These are phyloP conservation scores for Listronotus bonariensis DNA, from an alignment of 1,140 invertebrate species.

Conservation along the genomic window DNA sequence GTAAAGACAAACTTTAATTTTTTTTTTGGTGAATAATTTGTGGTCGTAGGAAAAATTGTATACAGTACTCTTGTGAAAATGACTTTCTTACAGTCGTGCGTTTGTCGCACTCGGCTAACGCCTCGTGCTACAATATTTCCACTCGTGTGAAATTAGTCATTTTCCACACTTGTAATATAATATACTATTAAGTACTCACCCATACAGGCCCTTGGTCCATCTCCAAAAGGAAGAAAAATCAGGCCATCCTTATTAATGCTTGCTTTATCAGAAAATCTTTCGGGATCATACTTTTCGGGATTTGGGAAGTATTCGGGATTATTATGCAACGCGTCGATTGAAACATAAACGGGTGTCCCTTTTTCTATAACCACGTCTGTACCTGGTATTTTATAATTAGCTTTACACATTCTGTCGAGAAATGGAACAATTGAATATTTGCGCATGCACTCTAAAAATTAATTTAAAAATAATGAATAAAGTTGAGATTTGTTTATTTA, in stretches of 20 bases:
- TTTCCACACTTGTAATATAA: too few relatives aligned
- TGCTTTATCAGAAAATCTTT: slow-evolving; percentile 53
- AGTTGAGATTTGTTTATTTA: too few relatives aligned
- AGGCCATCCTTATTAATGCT: slow-evolving; percentile 12
- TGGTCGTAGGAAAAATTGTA: too few relatives aligned
- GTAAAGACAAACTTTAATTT: too few relatives aligned
- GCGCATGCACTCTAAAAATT: slow-evolving; percentile 57
- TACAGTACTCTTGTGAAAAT: too few relatives aligned
- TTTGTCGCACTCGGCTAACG: too few relatives aligned
- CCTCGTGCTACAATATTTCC: too few relatives aligned
- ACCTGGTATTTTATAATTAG: slow-evolving; percentile 56
- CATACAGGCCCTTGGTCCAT: slow-evolving; percentile 31
- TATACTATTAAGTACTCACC: slow-evolving; percentile 18
- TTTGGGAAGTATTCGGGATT: slow-evolving; percentile 54
- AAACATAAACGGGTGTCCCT: slow-evolving; percentile 55
- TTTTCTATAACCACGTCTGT: slow-evolving; percentile 55
- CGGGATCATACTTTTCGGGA: slow-evolving; percentile 57
- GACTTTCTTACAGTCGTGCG: too few relatives aligned
- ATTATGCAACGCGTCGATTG: slow-evolving; percentile 50
- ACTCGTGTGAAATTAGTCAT: too few relatives aligned
- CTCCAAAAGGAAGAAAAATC: slow-evolving; percentile 36
- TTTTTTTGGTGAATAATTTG: too few relatives aligned
- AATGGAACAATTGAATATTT: slow-evolving; percentile 58
- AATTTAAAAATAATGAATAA: neutral
- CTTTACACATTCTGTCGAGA: slow-evolving; percentile 55